These are phyloP conservation scores for Epirrhoe tristata DNA, from an alignment of 2,888 invertebrate species.

Conservation along the genomic window DNA sequence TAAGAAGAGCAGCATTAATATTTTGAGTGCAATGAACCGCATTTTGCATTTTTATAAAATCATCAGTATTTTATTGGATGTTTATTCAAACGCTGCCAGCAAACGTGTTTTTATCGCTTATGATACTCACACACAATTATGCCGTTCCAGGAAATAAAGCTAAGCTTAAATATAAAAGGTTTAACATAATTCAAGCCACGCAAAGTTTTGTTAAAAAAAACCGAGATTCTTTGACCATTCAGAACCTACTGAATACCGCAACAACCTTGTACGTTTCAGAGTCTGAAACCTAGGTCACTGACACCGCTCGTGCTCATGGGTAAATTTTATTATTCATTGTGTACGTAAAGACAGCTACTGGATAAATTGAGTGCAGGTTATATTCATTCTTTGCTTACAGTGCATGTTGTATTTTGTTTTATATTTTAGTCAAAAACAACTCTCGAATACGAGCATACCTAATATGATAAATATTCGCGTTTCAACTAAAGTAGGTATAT, in stretches of 20 bases:
- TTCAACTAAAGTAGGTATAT: neutral
- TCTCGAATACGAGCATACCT: neutral
- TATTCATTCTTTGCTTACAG: neutral
- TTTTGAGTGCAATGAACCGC: constrained; percentile 42
- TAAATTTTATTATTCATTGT: constrained; percentile 36
- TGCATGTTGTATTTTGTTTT: neutral
- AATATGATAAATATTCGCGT: neutral
- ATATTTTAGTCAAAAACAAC: neutral
- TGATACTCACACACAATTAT: neutral
- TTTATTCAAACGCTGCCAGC: constrained; percentile 2
- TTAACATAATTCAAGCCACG: neutral
- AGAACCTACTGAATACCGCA: constrained; percentile 33
- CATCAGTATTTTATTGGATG: constrained; percentile 18
- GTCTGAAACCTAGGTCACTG: constrained; percentile 40
- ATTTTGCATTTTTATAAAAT: constrained; percentile 33
- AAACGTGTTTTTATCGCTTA: constrained; percentile 4
- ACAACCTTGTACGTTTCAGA: constrained; percentile 30
- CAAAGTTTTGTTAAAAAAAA: constrained; percentile 6
- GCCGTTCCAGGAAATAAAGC: neutral
- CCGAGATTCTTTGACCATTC: constrained; percentile 22
- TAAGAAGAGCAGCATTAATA: constrained; percentile 58
- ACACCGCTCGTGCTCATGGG: constrained; percentile 35
- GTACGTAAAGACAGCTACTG: constrained; percentile 8
- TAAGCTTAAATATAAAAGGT: too few species aligned
- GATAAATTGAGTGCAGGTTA: constrained; percentile 1